Evolutionary conservation across 2,797 vertebrate genomes (phyloP), one percentile per base, ranked within the genome.

Genomic region (Epinephelus awoara): DNA sequence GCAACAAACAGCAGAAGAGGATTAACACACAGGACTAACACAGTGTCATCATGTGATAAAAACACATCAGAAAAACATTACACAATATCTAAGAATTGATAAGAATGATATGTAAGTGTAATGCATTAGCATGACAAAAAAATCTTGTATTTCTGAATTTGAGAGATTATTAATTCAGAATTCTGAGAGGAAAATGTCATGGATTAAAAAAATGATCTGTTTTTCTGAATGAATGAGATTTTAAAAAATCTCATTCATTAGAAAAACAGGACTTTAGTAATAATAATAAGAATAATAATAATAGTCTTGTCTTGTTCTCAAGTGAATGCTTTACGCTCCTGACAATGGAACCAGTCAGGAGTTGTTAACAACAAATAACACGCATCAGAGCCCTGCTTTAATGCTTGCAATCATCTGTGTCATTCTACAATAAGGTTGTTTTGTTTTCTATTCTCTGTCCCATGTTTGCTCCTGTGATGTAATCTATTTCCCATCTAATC

Each of bases 1-100:
- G 19, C 40, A 50, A 51, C 19, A 65, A 58, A 64, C 17, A 52
- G 55, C n/a, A 73, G 14, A 61, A 29, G 27, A 29, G 27, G 27
- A 29, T 29, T 29, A 29, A 29, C 5, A 29, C 27, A 54, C 11
- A 54, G 5, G 34, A 54, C 2, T 40, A 6, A 66, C 6, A 38
- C 23, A n/a, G n/a, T 17, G 47, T 62, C 14, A 77, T 38, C 11
- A 68, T 23, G 9, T 23, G n/a, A 67, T 59, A 34, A 42, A 46
- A 61, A 72, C 47, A 51, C 15, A 34, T 27, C 14, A 50, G 7
- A 44, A 34, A 13, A 58, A 19, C 21, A 18, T 15, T 15, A 55
- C 1, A 47, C 44, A n/a, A 52, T 19, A 57, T 47, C 29, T 46
- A 15, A 17, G 46, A 46, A 47, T 21, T 50, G 10, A 59, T 55